Percentiles rank a stretch among this genome's conserved stretches.
Evolutionary conservation across 30 jellyfish, hydroid and myxozoan genomes (phyloP).

Genomic region (Clytia hemisphaerica): DNA sequence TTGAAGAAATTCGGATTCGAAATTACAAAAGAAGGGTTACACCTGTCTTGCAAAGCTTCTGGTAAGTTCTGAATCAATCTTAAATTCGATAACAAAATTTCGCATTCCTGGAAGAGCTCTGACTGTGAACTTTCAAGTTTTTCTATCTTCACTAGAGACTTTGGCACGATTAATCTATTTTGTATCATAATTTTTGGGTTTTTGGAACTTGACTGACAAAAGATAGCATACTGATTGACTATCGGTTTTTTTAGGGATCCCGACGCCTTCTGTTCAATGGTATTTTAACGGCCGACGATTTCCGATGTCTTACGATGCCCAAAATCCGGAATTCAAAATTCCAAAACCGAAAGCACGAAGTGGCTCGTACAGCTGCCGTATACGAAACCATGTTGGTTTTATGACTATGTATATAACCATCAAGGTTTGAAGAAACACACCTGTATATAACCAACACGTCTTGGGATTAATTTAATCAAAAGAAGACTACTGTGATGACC

Average conservation of each 20-base stretch:
- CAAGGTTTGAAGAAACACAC: constrained; percentile 3
- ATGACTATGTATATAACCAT: constrained; percentile 30
- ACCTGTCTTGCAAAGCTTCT: constrained; percentile 21
- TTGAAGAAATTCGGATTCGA: constrained; percentile 36
- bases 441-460: too few species aligned
- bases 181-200: too few species aligned
- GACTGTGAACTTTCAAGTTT: too few species aligned
- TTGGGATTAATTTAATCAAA: too few species aligned
- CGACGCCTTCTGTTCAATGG: constrained; percentile 27
- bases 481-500: too few species aligned
- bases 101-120: too few species aligned
- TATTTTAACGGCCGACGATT: not conserved
- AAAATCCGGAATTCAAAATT: not conserved
- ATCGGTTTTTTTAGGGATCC: constrained; percentile 12
- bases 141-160: too few species aligned
- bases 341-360: constrained; percentile 24
- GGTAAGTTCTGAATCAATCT: too few species aligned
- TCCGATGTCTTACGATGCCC: not conserved
- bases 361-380: constrained; percentile 27
- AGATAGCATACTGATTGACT: not conserved
- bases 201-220: too few species aligned
- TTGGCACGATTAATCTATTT: too few species aligned
- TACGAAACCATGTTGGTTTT: constrained; percentile 22
- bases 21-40: constrained; percentile 16
- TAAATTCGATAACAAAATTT: too few species aligned